Conservation (phyloP, 2,888 invertebrate genomes). For the Rhagonycha lutea region DNA sequence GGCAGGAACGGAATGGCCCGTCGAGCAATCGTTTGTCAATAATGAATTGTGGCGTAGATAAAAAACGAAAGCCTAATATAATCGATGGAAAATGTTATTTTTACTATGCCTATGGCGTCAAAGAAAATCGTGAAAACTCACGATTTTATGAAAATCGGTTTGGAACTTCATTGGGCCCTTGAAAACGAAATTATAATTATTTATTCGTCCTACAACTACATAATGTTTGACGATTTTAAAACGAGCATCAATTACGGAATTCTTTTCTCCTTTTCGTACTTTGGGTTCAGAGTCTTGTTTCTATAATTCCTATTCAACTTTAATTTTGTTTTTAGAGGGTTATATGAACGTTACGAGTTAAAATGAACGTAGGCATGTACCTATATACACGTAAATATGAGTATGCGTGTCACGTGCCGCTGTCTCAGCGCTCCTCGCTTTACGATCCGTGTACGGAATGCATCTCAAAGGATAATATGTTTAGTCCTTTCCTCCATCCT, state of each 20-base stretch:
- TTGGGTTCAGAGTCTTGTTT: not conserved
- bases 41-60: no score
- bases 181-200: no score
- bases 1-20: not conserved
- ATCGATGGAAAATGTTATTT: no score
- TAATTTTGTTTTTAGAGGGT: constrained; percentile 16
- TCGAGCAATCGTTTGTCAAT: no score
- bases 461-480: constrained; percentile 43
- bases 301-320: constrained; percentile 3
- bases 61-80: no score
- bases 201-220: no score
- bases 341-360: constrained; percentile 13
- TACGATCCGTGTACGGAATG: constrained; percentile 46
- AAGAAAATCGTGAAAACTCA: no score
- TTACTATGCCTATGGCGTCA: no score
- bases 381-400: constrained; percentile 2
- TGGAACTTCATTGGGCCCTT: no score
- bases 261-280: not conserved
- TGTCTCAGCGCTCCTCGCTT: constrained; percentile 46
- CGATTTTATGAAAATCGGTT: no score
- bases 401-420: constrained; percentile 46
- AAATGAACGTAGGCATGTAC: constrained; percentile 22
- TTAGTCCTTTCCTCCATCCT: constrained; percentile 29
- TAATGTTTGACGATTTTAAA: not conserved
- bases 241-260: not conserved